Evolutionary conservation across 2,888 invertebrate genomes (phyloP).

Genomic region (Crocallis elinguaria): DNA sequence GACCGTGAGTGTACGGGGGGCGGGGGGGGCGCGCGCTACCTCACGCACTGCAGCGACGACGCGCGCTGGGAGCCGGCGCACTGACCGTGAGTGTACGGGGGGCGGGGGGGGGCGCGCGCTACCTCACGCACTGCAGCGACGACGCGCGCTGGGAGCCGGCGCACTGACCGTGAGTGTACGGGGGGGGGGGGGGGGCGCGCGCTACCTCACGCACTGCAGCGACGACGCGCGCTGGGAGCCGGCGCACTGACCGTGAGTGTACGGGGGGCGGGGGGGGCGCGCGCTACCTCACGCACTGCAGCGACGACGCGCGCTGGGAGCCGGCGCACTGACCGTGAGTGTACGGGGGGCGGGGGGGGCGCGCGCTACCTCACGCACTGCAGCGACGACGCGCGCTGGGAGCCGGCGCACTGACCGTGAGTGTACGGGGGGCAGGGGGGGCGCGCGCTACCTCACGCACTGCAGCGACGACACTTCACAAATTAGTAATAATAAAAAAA

Average conservation of each 20-base stretch:
- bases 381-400: not conserved
- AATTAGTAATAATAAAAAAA: too few species aligned
- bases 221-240: constrained; percentile 62
- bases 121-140: too few species aligned
- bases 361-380: constrained; percentile 1
- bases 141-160: constrained; percentile 47
- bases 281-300: constrained; percentile 1
- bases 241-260: constrained; percentile 45
- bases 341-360: not conserved
- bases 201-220: constrained; percentile 75
- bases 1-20: constrained; percentile 39
- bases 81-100: constrained; percentile 45
- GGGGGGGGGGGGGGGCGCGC: constrained; percentile 82
- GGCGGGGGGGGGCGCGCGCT: too few species aligned
- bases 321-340: constrained; percentile 39
- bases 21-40: not conserved
- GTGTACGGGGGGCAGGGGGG: too few species aligned
- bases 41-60: not conserved
- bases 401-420: constrained; percentile 39
- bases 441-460: constrained; percentile 64
- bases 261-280: too few species aligned
- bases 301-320: not conserved
- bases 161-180: constrained; percentile 88
- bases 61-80: not conserved
- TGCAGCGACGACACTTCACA: constrained; percentile 70